These are phyloP conservation scores for Haplotaxodon microlepis DNA, from an alignment of 2,113 vertebrate species.

Conservation along the genomic window DNA sequence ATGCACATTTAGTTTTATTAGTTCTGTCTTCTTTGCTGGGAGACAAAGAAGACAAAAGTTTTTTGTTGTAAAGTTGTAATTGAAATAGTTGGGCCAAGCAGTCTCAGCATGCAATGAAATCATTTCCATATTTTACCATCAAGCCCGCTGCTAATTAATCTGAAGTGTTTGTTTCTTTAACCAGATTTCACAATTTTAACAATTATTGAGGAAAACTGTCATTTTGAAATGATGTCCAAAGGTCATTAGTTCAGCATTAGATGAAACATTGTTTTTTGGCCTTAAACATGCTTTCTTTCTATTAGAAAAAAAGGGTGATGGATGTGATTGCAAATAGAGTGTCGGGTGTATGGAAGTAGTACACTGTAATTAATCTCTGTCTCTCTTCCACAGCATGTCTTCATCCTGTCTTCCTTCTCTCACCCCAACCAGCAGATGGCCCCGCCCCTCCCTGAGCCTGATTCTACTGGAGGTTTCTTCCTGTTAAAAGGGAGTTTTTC, in stretches of 20 bases:
- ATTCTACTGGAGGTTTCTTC: rapidly evolving
- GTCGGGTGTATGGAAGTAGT: neutral
- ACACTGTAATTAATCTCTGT: neutral
- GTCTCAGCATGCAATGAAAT: rapidly evolving
- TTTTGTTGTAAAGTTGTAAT: neutral
- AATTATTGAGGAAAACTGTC: neutral
- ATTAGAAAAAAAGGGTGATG: neutral
- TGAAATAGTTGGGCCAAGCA: neutral
- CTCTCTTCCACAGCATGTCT: neutral
- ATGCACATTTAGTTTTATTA: neutral
- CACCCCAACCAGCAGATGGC: neutral
- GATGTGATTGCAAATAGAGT: neutral
- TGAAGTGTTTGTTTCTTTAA: neutral
- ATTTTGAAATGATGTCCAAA: neutral
- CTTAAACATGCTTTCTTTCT: neutral
- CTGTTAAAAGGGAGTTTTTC: neutral
- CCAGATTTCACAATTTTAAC: neutral
- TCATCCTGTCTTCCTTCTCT: neutral
- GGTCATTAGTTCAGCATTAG: neutral
- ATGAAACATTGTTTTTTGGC: neutral
- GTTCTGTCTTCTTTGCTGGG: neutral
- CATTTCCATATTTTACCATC: rapidly evolving
- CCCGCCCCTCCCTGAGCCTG: neutral
- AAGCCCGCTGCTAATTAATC: rapidly evolving
- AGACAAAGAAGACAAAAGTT: neutral